Percentiles rank a stretch among this genome's conserved stretches.
These are phyloP conservation scores for Troilus luridus DNA, from an alignment of 2,888 invertebrate genomes.

Conservation along the genomic window DNA sequence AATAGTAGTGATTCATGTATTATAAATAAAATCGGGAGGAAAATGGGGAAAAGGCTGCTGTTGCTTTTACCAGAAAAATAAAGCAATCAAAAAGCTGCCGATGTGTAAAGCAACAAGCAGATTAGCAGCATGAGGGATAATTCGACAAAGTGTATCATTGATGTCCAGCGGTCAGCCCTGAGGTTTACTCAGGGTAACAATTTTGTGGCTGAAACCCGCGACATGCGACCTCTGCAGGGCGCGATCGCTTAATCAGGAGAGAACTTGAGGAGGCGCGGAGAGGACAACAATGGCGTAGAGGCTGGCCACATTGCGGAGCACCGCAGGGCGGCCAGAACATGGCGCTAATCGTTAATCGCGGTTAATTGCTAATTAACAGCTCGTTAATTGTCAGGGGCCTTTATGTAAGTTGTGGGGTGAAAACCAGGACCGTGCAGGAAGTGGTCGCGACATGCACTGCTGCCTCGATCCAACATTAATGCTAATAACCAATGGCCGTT, in stretches of 20 bases:
- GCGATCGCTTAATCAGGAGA: background rate
- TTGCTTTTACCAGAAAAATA: too few relatives aligned
- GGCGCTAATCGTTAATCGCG: background rate
- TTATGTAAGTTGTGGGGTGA: slow-evolving; percentile 26
- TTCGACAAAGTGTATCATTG: background rate
- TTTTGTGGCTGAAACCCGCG: background rate
- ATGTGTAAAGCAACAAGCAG: background rate
- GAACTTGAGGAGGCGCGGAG: background rate
- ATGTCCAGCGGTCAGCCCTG: background rate
- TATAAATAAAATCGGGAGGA: too few relatives aligned
- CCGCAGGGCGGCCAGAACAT: slow-evolving; percentile 29
- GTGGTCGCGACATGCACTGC: slow-evolving; percentile 54
- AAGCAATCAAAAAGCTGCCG: background rate
- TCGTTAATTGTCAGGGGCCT: background rate
- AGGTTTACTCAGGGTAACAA: slow-evolving; percentile 26
- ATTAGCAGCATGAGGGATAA: background rate
- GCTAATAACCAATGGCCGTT: slow-evolving; percentile 41
- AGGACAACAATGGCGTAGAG: background rate
- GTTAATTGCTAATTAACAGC: slow-evolving; percentile 44
- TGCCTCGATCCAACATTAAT: slow-evolving; percentile 45
- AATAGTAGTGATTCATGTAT: too few relatives aligned
- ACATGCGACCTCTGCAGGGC: background rate
- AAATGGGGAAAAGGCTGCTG: too few relatives aligned
- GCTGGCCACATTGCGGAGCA: background rate
- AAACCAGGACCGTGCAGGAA: slow-evolving; percentile 37